Evolutionary conservation across 2,797 vertebrate species (phyloP).

Genomic region (Trematomus bernacchii): DNA sequence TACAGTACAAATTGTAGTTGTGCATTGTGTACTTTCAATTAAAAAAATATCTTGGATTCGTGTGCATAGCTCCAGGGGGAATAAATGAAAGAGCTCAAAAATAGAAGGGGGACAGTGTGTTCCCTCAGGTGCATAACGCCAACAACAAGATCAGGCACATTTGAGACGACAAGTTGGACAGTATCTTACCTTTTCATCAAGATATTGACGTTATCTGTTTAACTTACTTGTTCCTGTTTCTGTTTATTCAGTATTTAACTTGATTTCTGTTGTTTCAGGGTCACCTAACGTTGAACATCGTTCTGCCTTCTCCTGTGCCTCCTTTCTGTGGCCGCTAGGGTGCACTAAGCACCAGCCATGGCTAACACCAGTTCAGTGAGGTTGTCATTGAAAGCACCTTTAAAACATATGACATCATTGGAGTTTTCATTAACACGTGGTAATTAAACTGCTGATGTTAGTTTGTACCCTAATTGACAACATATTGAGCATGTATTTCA

Average conservation of each 20-base stretch:
- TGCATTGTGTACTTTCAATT: neutral
- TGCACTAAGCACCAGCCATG: slow-evolving; percentile 48
- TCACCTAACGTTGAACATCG: neutral
- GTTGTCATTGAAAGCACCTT: slow-evolving; percentile 82
- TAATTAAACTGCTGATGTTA: slow-evolving; percentile 40
- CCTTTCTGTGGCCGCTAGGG: slow-evolving; percentile 53
- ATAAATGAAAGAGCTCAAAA: neutral
- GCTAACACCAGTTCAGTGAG: slow-evolving; percentile 19
- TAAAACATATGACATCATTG: slow-evolving; percentile 74
- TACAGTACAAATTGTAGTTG: neutral
- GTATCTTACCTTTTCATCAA: neutral
- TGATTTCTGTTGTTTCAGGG: slow-evolving; percentile 8
- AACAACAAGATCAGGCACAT: neutral
- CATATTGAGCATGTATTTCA: neutral
- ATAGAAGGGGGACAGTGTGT: neutral
- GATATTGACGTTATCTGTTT: neutral
- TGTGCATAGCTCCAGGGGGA: neutral
- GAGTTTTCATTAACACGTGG: slow-evolving; percentile 62
- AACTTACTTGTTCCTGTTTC: neutral
- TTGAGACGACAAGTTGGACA: neutral
- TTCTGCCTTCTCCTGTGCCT: neutral
- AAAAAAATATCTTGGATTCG: neutral
- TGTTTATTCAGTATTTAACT: slow-evolving; percentile 9
- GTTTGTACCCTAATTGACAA: neutral
- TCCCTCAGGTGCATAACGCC: neutral